phyloP scores from a whole-genome alignment of 2,797 vertebrate species.

The Malurus splendens region DNA sequence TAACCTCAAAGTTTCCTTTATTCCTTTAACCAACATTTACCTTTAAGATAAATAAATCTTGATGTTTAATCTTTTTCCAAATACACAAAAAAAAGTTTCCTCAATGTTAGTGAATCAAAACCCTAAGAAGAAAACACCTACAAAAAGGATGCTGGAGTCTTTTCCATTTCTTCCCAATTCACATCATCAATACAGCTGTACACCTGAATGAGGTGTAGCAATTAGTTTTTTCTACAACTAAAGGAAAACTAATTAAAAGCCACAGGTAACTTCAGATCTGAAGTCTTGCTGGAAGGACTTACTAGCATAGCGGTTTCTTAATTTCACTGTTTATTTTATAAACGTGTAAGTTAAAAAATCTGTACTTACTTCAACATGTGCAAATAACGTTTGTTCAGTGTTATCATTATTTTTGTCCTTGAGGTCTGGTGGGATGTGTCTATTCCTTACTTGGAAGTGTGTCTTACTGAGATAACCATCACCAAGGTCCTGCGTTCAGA shows the following conservation, averaged over 20 bases:
- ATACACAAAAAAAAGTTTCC: not conserved
- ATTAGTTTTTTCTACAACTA: not conserved
- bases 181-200: not conserved
- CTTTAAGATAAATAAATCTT: not conserved
- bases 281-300: not conserved
- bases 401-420: slow-evolving; percentile 18
- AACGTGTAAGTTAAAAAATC: not conserved
- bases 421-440: slow-evolving; percentile 21
- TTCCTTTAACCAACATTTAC: not conserved
- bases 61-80: not conserved
- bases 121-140: not conserved
- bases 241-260: not conserved
- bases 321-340: not conserved
- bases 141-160: not conserved
- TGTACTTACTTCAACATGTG: slow-evolving; percentile 65
- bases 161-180: not conserved
- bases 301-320: fast-evolving
- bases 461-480: slow-evolving; percentile 81
- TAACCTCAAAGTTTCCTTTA: not conserved
- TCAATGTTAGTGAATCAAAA: not conserved
- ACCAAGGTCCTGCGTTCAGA: slow-evolving; percentile 62
- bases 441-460: slow-evolving; percentile 66
- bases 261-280: not conserved
- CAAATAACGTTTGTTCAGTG: not conserved
- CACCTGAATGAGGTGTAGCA: not conserved